Conservation (phyloP, 2,888 invertebrate species). For the Eugnorisma glareosa region DNA sequence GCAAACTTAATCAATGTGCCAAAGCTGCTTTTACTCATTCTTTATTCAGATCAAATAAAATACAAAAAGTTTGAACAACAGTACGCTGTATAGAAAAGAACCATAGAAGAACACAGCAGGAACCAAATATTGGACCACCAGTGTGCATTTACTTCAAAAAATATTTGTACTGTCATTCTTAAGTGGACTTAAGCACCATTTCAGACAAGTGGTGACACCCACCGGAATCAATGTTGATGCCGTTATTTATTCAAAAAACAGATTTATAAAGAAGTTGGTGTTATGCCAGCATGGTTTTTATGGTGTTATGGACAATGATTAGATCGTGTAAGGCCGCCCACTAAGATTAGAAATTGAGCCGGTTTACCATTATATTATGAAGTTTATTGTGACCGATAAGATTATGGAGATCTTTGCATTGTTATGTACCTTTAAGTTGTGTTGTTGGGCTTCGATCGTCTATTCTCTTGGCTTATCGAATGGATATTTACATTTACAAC, state of each 20-base stretch:
- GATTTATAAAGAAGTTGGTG: conserved; percentile 13
- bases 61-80: neutral
- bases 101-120: conserved; percentile 16
- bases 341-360: conserved; percentile 36
- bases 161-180: conserved; percentile 51
- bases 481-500: neutral
- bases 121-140: conserved; percentile 52
- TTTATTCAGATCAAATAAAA: conserved; percentile 6
- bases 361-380: conserved; percentile 33
- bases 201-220: conserved; percentile 57
- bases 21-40: neutral
- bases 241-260: conserved; percentile 45
- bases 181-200: conserved; percentile 52
- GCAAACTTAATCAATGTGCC: neutral
- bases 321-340: conserved; percentile 54
- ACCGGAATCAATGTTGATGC: conserved; percentile 34
- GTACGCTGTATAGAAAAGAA: conserved; percentile 13
- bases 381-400: conserved; percentile 35
- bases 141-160: conserved; percentile 35
- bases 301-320: conserved; percentile 23
- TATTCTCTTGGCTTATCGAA: neutral
- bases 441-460: conserved; percentile 4
- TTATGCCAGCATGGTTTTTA: conserved; percentile 39
- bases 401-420: conserved; percentile 36
- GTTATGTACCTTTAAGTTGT: conserved; percentile 15